Evolutionary conservation across 2,888 invertebrate genomes (phyloP).

Genomic region (Philopedon plagiatum): DNA sequence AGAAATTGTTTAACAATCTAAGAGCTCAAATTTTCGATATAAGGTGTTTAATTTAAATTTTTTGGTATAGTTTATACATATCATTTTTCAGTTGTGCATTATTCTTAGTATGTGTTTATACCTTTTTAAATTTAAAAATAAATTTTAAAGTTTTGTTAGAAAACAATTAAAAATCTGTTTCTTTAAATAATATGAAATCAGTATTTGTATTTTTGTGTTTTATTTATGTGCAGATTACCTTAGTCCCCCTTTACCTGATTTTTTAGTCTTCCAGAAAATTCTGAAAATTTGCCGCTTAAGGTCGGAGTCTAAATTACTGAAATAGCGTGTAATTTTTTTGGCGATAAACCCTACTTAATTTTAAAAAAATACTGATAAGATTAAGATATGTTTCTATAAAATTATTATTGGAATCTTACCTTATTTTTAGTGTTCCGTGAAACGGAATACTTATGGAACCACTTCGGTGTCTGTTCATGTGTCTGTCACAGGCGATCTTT

Average conservation of each 20-base stretch:
- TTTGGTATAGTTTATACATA: slow-evolving; percentile 34
- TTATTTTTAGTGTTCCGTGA: too few relatives aligned
- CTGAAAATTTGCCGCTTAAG: too few relatives aligned
- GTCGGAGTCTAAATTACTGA: too few relatives aligned
- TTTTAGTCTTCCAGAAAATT: too few relatives aligned
- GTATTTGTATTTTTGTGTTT: slow-evolving; percentile 22
- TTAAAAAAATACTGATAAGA: too few relatives aligned
- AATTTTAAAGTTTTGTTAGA: slow-evolving; percentile 20
- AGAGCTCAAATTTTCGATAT: slow-evolving; percentile 27
- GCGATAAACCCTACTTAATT: too few relatives aligned
- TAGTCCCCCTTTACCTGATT: neutral
- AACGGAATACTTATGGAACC: too few relatives aligned
- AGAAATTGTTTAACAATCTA: slow-evolving; percentile 22
- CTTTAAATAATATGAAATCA: slow-evolving; percentile 26
- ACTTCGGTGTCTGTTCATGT: too few relatives aligned
- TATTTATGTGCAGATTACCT: neutral
- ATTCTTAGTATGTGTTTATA: slow-evolving; percentile 15
- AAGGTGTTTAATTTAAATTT: slow-evolving; percentile 14
- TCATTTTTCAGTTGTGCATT: slow-evolving; percentile 31
- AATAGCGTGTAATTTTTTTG: too few relatives aligned
- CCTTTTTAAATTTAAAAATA: slow-evolving; percentile 16
- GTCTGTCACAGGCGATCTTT: too few relatives aligned
- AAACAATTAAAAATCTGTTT: slow-evolving; percentile 20
- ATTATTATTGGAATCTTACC: too few relatives aligned
- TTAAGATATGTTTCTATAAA: too few relatives aligned